phyloP scores from a whole-genome alignment of 2,888 invertebrate species.

The Apotomis turbidana region DNA sequence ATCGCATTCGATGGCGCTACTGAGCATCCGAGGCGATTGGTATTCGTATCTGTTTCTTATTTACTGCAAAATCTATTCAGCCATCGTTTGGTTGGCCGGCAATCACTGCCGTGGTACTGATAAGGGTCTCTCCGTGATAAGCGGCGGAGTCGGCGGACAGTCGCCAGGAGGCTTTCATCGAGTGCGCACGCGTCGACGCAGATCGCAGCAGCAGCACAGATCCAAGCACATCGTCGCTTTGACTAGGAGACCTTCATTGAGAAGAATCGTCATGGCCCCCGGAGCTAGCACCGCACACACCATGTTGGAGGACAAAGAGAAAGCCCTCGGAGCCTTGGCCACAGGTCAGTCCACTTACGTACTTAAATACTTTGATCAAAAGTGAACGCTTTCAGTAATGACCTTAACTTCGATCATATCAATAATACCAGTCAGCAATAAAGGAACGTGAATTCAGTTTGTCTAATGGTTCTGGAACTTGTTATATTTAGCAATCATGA shows the following conservation, averaged over 20 bases:
- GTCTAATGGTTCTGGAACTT: not conserved
- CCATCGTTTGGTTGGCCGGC: slow-evolving; percentile 76
- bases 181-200: slow-evolving; percentile 79
- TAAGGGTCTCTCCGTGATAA: slow-evolving; percentile 80
- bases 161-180: slow-evolving; percentile 74
- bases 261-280: slow-evolving; percentile 83
- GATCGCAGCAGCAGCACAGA: slow-evolving; percentile 65
- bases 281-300: slow-evolving; percentile 81
- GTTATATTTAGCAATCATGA: too few relatives aligned
- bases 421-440: not conserved
- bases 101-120: slow-evolving; percentile 79
- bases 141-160: slow-evolving; percentile 70
- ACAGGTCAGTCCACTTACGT: slow-evolving; percentile 56
- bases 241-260: slow-evolving; percentile 74
- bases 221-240: slow-evolving; percentile 74
- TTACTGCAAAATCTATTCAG: slow-evolving; percentile 76
- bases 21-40: slow-evolving; percentile 73
- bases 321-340: slow-evolving; percentile 69
- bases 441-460: not conserved
- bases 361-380: not conserved
- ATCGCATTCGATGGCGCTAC: slow-evolving; percentile 78
- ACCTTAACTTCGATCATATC: slow-evolving; percentile 14
- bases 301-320: slow-evolving; percentile 82
- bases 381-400: slow-evolving; percentile 28
- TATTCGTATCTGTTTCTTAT: slow-evolving; percentile 74